Conservation (phyloP, 2,113 vertebrate species). For the Leucosticte australis region DNA sequence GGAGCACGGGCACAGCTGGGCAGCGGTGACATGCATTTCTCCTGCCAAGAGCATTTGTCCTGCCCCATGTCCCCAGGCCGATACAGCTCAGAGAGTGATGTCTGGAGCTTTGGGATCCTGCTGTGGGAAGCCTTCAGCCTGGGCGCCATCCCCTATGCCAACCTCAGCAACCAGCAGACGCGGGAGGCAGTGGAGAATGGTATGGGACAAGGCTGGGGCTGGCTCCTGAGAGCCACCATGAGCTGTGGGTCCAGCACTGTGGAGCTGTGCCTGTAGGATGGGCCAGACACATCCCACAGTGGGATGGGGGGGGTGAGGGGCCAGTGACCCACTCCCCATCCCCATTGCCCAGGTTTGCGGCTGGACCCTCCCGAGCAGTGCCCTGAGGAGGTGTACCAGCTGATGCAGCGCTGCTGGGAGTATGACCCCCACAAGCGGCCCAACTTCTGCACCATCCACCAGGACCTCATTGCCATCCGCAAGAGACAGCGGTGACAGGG, state of each 20-base stretch:
- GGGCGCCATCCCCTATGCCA: conserved; percentile 85
- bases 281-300: accelerated
- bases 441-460: conserved; percentile 77
- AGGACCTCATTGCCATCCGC: conserved; percentile 78
- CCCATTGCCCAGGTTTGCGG: conserved; percentile 76
- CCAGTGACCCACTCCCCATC: accelerated
- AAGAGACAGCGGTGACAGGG: conserved; percentile 66
- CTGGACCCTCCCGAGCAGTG: conserved; percentile 83
- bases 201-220: not conserved
- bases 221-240: not conserved
- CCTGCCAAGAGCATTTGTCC: accelerated
- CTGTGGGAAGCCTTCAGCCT: conserved; percentile 94
- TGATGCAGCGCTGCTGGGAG: conserved; percentile 93
- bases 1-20: not conserved
- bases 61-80: conserved; percentile 74
- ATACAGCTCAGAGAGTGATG: conserved; percentile 90
- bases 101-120: conserved; percentile 95
- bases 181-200: conserved; percentile 89
- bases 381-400: conserved; percentile 81
- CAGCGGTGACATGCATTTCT: not conserved
- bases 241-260: not conserved
- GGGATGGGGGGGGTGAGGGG: not conserved
- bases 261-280: accelerated
- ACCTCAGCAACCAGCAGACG: conserved; percentile 90
- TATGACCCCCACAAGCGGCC: conserved; percentile 84